Conservation (phyloP, 2,797 vertebrate genomes). For the Merluccius polli region DNA sequence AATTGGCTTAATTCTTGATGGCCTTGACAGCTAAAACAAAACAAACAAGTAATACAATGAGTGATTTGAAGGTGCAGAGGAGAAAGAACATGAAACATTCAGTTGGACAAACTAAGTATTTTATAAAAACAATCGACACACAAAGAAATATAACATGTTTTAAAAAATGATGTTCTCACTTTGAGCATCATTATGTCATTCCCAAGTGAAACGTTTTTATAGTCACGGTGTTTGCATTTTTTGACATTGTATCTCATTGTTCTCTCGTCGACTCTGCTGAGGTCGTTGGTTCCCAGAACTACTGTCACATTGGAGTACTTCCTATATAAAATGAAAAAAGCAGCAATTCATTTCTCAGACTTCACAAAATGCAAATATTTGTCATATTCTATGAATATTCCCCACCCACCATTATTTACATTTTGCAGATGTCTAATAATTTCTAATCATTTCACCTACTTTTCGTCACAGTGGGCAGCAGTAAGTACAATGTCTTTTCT, state of each 20-base stretch:
- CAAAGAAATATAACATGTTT: background rate
- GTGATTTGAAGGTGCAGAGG: background rate
- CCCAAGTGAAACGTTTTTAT: fast-evolving
- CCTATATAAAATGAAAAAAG: background rate
- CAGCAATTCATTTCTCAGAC: background rate
- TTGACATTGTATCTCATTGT: slow-evolving; percentile 17
- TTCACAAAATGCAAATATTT: background rate
- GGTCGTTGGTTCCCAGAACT: slow-evolving; percentile 49
- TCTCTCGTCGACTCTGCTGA: slow-evolving; percentile 13
- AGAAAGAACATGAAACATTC: background rate
- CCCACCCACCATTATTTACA: background rate
- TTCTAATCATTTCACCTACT: slow-evolving; percentile 31
- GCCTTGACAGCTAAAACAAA: slow-evolving; percentile 31
- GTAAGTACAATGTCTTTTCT: slow-evolving; percentile 61
- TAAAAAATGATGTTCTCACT: slow-evolving; percentile 42
- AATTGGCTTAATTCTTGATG: slow-evolving; percentile 5
- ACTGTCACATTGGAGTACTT: slow-evolving; percentile 27
- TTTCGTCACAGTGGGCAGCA: slow-evolving; percentile 56
- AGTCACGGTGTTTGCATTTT: slow-evolving; percentile 26
- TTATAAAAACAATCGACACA: background rate
- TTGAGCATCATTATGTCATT: slow-evolving; percentile 65
- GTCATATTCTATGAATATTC: background rate
- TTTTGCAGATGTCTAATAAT: background rate
- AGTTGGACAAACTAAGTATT: background rate
- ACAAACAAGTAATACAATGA: background rate